Base-by-base conservation (phyloP, 2,797 vertebrate species). In the Danio jaintianensis region DNA sequence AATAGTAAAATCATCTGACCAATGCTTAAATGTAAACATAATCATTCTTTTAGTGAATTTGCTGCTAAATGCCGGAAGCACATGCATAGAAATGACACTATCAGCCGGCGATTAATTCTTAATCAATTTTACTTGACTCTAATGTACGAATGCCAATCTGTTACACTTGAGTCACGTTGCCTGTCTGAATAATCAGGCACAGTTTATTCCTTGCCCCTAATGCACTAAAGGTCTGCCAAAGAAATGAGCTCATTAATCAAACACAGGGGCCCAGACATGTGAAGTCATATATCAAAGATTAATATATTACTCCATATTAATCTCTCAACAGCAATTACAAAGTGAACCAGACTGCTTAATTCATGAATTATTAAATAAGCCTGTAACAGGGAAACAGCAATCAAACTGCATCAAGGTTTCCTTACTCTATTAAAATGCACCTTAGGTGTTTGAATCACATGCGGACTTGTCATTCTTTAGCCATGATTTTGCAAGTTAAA, bases 191-290 rank as follows among this genome's bases (percentile, higher is more conserved):
- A 78, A 52, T 11, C 7, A 43, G 9, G 36, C 40, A 47, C 70
- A 59, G 42, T 15, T 73, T 13, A 48, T 69, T 45, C 42, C 12
- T 59, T 20, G 45, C 5, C 3, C 63, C 22, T 48, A 38, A 68
- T 68, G 45, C 64, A 18, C 20, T 59, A 11, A 58, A 3, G 5
- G 18, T 59, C 36, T 52, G 47, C 4, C 29, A 69, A 61, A 70
- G 18, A 61, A 36, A n/a, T 42, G 15, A 78, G 36, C 69, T 16
- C 13, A 29, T 79, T 13, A 61, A 70, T 62, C 56, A 53, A 79
- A 52, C 36, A 1, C 11, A 69, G 16, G 5, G 15, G 12, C 43
- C 12, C 29, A 36, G 9, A 36, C 20, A 47, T 56, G 18, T 53
- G n/a, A 66, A 48, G 22, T 58, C 42, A 52, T n/a, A 40, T 63